Conservation (phyloP, 2,797 vertebrate genomes). For the Syncerus caffer region DNA sequence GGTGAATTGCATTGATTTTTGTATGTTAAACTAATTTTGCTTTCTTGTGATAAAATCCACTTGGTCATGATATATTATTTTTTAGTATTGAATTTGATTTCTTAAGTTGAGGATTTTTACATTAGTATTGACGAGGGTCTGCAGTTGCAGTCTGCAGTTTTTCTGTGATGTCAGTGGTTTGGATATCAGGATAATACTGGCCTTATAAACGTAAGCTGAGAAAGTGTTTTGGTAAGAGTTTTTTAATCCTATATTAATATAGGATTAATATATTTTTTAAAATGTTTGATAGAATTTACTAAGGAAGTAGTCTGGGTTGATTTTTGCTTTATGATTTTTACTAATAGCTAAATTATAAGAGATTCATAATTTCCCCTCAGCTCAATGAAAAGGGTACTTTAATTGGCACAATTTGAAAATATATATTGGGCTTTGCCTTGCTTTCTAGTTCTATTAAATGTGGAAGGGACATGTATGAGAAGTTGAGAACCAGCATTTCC, state of each 20-base stretch:
- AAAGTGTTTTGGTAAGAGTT: neutral
- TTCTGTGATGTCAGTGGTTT: neutral
- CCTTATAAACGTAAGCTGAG: neutral
- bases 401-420: slow-evolving; percentile 10
- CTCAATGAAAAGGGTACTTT: neutral
- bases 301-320: neutral
- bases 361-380: neutral
- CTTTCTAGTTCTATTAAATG: slow-evolving; percentile 28
- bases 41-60: neutral
- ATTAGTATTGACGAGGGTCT: neutral
- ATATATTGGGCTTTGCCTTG: neutral
- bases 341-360: slow-evolving; percentile 24
- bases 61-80: neutral
- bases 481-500: neutral
- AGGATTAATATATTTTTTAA: neutral
- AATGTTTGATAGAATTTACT: neutral
- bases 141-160: neutral
- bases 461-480: neutral
- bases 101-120: slow-evolving; percentile 3
- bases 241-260: neutral
- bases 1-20: neutral
- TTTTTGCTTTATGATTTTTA: neutral
- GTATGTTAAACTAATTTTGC: neutral
- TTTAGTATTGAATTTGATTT: slow-evolving; percentile 23
- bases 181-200: neutral